Percentiles rank a stretch among this genome's conserved stretches.
Conservation (phyloP, 2,888 invertebrate genomes). For the Linyphia triangularis region DNA sequence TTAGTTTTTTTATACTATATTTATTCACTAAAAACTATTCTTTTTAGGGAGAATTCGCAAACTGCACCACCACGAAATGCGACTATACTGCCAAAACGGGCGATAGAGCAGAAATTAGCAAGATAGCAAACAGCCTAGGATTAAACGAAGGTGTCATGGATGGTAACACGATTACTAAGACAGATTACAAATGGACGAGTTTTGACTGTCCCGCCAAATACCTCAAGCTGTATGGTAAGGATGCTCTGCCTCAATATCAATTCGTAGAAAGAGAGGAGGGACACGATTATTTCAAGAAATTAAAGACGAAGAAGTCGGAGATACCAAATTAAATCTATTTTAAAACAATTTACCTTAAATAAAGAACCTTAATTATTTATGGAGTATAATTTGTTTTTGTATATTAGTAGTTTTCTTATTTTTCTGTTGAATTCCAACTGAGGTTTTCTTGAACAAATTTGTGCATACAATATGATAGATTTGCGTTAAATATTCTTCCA, state of each 20-base stretch:
- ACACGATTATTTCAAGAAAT: slow-evolving; percentile 50
- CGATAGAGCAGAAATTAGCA: background rate
- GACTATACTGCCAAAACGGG: slow-evolving; percentile 48
- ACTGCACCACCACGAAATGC: slow-evolving; percentile 25
- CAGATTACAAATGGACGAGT: slow-evolving; percentile 44
- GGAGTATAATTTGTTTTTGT: too few species aligned
- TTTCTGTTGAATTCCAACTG: background rate
- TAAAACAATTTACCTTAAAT: background rate
- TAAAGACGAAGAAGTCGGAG: slow-evolving; percentile 17
- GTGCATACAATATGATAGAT: too few species aligned
- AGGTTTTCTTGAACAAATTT: background rate
- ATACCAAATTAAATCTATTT: background rate
- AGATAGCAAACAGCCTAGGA: slow-evolving; percentile 30
- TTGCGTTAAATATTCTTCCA: too few species aligned
- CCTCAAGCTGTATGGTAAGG: slow-evolving; percentile 55
- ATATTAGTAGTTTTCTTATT: background rate
- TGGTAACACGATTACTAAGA: slow-evolving; percentile 29
- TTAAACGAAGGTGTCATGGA: slow-evolving; percentile 41
- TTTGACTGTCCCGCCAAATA: slow-evolving; percentile 62
- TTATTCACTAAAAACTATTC: background rate
- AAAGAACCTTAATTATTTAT: too few species aligned
- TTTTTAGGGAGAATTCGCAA: slow-evolving; percentile 47
- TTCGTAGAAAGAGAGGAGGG: slow-evolving; percentile 57
- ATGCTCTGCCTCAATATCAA: slow-evolving; percentile 54
- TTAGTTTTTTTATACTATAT: background rate